Percentiles rank a stretch among this genome's conserved stretches.
phyloP scores from a whole-genome alignment of 2,888 invertebrate genomes.

The Chydorus sphaericus region DNA sequence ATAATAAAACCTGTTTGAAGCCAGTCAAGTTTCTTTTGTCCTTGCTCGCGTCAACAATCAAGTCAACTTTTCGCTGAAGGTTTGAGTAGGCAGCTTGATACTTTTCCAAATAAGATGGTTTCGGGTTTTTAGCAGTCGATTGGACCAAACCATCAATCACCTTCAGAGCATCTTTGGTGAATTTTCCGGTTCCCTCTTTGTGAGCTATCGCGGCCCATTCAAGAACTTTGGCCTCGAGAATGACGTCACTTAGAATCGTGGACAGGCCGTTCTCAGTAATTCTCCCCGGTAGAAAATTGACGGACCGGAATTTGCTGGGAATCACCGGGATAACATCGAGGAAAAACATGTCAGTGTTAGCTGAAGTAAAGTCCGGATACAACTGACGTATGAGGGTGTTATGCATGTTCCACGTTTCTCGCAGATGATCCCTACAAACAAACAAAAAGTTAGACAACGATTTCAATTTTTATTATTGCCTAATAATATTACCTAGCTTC shows the following conservation, averaged over 20 bases:
- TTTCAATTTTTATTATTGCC: no score
- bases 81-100: constrained; percentile 65
- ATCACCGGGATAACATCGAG: constrained; percentile 68
- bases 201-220: constrained; percentile 48
- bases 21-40: constrained; percentile 30
- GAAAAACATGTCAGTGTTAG: constrained; percentile 67
- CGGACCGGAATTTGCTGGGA: constrained; percentile 71
- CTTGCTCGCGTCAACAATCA: background rate
- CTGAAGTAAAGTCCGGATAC: constrained; percentile 46
- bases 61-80: constrained; percentile 43
- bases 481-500: no score
- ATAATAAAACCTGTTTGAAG: constrained; percentile 45
- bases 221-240: constrained; percentile 48
- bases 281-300: constrained; percentile 38
- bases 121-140: constrained; percentile 36
- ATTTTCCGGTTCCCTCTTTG: constrained; percentile 36
- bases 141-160: constrained; percentile 47
- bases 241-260: constrained; percentile 43
- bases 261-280: constrained; percentile 66
- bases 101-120: no score
- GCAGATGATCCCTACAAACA: constrained; percentile 52
- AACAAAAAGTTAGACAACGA: no score
- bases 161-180: constrained; percentile 38
- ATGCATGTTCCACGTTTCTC: constrained; percentile 55
- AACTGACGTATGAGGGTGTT: constrained; percentile 48